Evolutionary conservation across 2,797 vertebrate species (phyloP).

Genomic region (Enteromius treurensis): DNA sequence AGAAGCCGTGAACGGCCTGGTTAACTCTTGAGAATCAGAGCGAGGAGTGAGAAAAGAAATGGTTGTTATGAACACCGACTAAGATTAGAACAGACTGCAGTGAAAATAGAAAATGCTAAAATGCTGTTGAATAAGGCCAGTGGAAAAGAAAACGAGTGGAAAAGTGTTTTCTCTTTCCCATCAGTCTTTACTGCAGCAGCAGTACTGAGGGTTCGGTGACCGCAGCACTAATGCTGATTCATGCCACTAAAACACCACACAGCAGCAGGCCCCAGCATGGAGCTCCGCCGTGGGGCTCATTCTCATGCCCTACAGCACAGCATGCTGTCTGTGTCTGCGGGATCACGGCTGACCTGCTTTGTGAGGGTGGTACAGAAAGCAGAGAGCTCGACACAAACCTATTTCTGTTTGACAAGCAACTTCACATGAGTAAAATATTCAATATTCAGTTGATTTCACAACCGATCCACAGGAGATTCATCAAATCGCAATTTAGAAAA

Average conservation of each 20-base stretch:
- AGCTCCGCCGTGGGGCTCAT: constrained; percentile 26
- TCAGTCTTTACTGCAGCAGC: not conserved
- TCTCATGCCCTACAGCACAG: not conserved
- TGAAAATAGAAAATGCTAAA: not conserved
- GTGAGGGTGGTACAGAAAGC: not conserved
- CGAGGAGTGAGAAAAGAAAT: not conserved
- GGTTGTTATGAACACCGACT: not conserved
- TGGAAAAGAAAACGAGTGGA: not conserved
- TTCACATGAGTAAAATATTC: not conserved
- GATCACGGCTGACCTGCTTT: not conserved
- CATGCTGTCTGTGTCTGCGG: not conserved
- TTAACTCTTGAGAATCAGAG: not conserved
- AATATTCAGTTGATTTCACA: not conserved
- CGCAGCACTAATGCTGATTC: constrained; percentile 12
- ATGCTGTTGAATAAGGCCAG: not conserved
- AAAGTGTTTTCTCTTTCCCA: not conserved
- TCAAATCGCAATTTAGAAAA: not conserved
- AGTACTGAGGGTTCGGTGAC: not conserved
- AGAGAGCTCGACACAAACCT: not conserved
- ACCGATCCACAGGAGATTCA: not conserved
- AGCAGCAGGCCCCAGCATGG: not conserved
- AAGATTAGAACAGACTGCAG: not conserved
- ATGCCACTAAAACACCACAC: not conserved
- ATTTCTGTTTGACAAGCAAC: not conserved
- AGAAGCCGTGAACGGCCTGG: not conserved